Base-by-base conservation (phyloP, 2,797 vertebrate species). In the Pipistrellus pygmaeus region DNA sequence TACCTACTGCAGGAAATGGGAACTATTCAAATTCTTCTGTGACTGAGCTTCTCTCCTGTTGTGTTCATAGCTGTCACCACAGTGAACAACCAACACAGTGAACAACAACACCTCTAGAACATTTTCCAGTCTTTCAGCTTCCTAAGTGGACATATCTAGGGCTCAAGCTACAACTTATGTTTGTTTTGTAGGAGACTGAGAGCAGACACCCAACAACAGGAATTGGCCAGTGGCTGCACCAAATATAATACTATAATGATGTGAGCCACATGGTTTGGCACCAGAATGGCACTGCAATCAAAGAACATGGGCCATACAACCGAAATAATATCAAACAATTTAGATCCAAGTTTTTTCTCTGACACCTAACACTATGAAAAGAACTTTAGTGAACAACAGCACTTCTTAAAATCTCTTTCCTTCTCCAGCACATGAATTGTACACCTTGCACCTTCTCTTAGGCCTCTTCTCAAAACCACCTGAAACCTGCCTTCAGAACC, bases 261-360 rank as follows among this genome's bases (percentile, higher is more conserved):
- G 3, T 38, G 27, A 51, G 64, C 35, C 38, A 69, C 2, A 3
- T 6, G 23, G 4, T 41, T 35, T 55, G 18, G 1, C 53, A 81
- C 27, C 41, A 66, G 38, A 85, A 51, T 57, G 18, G 7, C 27
- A 80, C 3, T 85, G 1, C 2, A 73, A 14, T 53, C 66, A 75
- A 91, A 91, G 9, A 78, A 69, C 2, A 46, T 8, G 13, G 13
- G 21, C 44, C 27, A 75, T 25, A 8, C 35, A 55, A 94, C 17
- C 8, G 80, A 95, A 96, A 81, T 38, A 57, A 73, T 20, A 60
- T 20, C 62, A 93, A 88, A 57, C 64, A 85, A 41, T 51, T 88
- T 32, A 23, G 3, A 21, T 95, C 17, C 51, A 93, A 51, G 57
- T 46, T 93, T 62, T 69, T 62, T 38, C 72, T 80, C 17, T 78